Percentiles rank a stretch among this genome's conserved stretches.
Evolutionary conservation across 2,888 invertebrate species (phyloP).

Genomic region (Steinernema scapterisci): DNA sequence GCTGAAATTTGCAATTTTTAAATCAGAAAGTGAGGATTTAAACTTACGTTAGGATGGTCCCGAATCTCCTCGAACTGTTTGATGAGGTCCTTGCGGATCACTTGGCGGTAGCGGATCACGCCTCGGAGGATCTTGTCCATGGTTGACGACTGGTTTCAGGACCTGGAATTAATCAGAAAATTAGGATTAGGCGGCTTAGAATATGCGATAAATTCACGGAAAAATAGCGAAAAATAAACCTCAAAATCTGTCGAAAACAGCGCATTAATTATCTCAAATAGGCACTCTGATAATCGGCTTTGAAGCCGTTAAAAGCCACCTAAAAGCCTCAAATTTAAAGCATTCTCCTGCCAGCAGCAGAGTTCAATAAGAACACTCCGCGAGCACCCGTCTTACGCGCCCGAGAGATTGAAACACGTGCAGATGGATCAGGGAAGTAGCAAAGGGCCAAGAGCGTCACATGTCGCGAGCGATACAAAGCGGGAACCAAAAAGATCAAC

Average conservation of each 20-base stretch:
- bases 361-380: not conserved
- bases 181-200: not conserved
- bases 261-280: too few relatives aligned
- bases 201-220: not conserved
- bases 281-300: too few relatives aligned
- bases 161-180: not conserved
- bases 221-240: not conserved
- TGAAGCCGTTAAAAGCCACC: too few relatives aligned
- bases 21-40: too few relatives aligned
- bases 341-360: not conserved
- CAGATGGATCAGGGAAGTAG: not conserved
- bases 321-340: too few relatives aligned
- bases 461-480: slow-evolving; percentile 4
- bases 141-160: too few relatives aligned
- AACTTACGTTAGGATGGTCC: slow-evolving; percentile 80
- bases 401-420: not conserved
- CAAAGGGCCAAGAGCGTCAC: not conserved
- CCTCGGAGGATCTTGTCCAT: slow-evolving; percentile 77
- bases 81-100: slow-evolving; percentile 77
- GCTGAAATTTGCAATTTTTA: slow-evolving; percentile 74
- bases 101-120: slow-evolving; percentile 84
- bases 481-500: not conserved
- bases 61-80: slow-evolving; percentile 86
- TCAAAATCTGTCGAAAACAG: too few relatives aligned
- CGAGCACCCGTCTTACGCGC: not conserved